phyloP scores from a whole-genome alignment of 2,888 invertebrate genomes.

The Melipona beecheii region DNA sequence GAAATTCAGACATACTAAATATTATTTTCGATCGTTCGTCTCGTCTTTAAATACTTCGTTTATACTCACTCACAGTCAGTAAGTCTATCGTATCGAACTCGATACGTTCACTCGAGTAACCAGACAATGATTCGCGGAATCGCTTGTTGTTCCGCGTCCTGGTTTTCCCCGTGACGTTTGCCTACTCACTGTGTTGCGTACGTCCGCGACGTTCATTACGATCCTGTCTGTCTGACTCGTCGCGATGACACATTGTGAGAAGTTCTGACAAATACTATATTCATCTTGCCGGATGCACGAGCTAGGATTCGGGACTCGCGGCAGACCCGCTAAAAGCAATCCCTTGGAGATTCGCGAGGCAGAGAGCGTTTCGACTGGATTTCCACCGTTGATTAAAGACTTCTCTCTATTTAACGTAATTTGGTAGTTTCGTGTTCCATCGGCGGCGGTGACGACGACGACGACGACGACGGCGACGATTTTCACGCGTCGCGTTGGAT shows the following conservation, averaged over 20 bases:
- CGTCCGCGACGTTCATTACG: constrained; percentile 65
- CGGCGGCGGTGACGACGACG: background rate
- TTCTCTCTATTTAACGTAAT: constrained; percentile 53
- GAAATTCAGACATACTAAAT: too few species aligned
- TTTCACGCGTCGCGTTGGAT: constrained; percentile 10
- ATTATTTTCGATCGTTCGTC: too few species aligned
- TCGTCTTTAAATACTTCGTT: too few species aligned
- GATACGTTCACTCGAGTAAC: constrained; percentile 27
- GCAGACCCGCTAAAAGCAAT: constrained; percentile 31
- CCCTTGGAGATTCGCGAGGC: constrained; percentile 37
- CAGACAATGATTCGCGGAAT: constrained; percentile 49
- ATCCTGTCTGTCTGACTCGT: constrained; percentile 63
- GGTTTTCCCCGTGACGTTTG: constrained; percentile 21
- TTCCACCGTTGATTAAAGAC: constrained; percentile 55
- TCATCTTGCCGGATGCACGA: constrained; percentile 48
- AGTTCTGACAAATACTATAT: constrained; percentile 73
- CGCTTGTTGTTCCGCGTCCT: constrained; percentile 49
- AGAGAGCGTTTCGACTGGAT: constrained; percentile 34
- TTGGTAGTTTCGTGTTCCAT: constrained; percentile 37
- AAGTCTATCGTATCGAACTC: background rate
- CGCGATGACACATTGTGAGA: constrained; percentile 72
- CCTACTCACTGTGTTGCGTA: background rate
- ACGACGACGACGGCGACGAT: constrained; percentile 5
- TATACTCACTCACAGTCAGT: too few species aligned
- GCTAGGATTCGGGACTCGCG: constrained; percentile 44